These are phyloP conservation scores for Tetropium fuscum DNA, from an alignment of 2,888 invertebrate genomes.

Conservation along the genomic window DNA sequence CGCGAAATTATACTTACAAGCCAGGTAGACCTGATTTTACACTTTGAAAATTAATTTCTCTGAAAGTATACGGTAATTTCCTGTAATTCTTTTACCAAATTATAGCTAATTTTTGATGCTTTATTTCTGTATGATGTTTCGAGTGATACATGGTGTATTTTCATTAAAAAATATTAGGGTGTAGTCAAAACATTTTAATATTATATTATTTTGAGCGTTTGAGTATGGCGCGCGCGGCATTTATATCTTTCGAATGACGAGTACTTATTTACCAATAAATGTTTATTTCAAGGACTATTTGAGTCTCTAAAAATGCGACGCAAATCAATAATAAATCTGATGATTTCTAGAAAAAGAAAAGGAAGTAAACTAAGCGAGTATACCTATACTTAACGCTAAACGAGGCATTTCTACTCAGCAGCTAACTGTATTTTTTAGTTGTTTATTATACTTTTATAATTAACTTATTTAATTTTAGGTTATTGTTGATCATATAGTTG, in stretches of 20 bases:
- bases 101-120: constrained; percentile 56
- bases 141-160: constrained; percentile 35
- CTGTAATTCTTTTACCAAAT: constrained; percentile 46
- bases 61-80: constrained; percentile 30
- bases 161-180: constrained; percentile 62
- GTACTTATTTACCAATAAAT: constrained; percentile 6
- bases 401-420: too few species aligned
- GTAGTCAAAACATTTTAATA: constrained; percentile 63
- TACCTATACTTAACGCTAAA: constrained; percentile 10
- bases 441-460: constrained; percentile 9
- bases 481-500: background rate
- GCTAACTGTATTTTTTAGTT: too few species aligned
- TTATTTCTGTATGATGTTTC: constrained; percentile 43
- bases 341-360: background rate
- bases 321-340: background rate
- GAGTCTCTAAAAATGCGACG: background rate
- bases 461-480: constrained; percentile 1
- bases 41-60: constrained; percentile 62
- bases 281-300: background rate
- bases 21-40: constrained; percentile 42
- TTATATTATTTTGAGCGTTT: constrained; percentile 64
- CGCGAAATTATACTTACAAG: constrained; percentile 51
- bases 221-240: constrained; percentile 62
- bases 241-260: constrained; percentile 49
- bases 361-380: constrained; percentile 3